Percentiles rank a stretch among this genome's conserved stretches.
Conservation (phyloP, 2,888 invertebrate species). For the Thalpophila matura region DNA sequence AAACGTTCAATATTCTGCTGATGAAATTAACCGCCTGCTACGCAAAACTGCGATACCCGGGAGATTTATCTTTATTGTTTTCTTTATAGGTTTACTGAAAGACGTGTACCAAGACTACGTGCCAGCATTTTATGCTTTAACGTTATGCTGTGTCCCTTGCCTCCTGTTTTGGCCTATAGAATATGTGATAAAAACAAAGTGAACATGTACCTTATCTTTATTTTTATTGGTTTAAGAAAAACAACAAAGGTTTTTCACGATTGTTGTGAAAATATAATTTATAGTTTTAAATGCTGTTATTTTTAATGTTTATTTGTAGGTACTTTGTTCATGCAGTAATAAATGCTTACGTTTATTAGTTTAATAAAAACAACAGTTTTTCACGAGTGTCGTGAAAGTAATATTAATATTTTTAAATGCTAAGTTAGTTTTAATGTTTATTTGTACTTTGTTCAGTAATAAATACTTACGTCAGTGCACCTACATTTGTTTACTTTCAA, state of each 20-base stretch:
- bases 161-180: slow-evolving; percentile 82
- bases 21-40: no score
- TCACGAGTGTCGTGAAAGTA: not conserved
- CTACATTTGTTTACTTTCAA: slow-evolving; percentile 11
- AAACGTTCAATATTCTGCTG: no score
- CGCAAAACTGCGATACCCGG: no score
- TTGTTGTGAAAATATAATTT: not conserved
- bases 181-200: slow-evolving; percentile 65
- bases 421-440: not conserved
- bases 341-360: slow-evolving; percentile 10
- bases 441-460: not conserved
- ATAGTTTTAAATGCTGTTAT: slow-evolving; percentile 18
- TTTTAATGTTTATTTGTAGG: not conserved
- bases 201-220: slow-evolving; percentile 5
- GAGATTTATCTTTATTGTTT: slow-evolving; percentile 1
- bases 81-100: slow-evolving; percentile 77
- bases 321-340: slow-evolving; percentile 13
- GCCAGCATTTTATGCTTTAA: slow-evolving; percentile 82
- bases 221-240: not conserved
- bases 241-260: not conserved
- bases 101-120: slow-evolving; percentile 80
- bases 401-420: slow-evolving; percentile 20
- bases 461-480: not conserved
- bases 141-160: slow-evolving; percentile 81
- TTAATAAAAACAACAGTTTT: not conserved